A percentile compares a stretch with the other conserved stretches of the same genome.
Conservation (phyloP, 2,888 invertebrate genomes). For the Amphipyra berbera region DNA sequence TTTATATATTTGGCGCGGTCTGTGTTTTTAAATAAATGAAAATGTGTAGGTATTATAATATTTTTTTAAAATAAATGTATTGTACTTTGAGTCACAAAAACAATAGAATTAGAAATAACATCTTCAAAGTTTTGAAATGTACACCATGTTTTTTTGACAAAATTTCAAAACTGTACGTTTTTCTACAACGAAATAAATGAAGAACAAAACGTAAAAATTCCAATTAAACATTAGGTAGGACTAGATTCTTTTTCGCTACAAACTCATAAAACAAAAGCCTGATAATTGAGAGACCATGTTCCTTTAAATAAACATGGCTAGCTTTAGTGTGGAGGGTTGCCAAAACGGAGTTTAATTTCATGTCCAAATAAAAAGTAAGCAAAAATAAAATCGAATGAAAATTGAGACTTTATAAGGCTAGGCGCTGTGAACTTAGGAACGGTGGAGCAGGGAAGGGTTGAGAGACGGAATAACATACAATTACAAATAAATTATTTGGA, state of each 20-base stretch:
- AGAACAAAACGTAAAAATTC: not conserved
- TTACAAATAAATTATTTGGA: too few species aligned
- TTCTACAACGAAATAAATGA: not conserved
- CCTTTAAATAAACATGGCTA: slow-evolving; percentile 55
- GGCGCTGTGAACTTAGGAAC: slow-evolving; percentile 38
- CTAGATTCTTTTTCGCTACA: slow-evolving; percentile 3
- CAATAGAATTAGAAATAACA: not conserved
- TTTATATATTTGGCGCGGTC: not conserved
- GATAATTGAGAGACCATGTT: slow-evolving; percentile 54
- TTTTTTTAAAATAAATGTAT: not conserved
- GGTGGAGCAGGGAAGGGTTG: not conserved
- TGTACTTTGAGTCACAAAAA: not conserved
- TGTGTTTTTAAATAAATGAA: not conserved
- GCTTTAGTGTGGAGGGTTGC: slow-evolving; percentile 36
- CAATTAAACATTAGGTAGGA: not conserved
- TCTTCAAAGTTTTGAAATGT: too few species aligned
- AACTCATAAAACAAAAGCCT: slow-evolving; percentile 35
- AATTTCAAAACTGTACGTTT: too few species aligned
- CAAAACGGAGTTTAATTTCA: slow-evolving; percentile 58
- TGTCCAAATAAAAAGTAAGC: slow-evolving; percentile 38
- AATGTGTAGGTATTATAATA: not conserved
- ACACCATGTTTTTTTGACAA: too few species aligned
- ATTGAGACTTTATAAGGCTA: slow-evolving; percentile 30
- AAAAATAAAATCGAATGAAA: slow-evolving; percentile 31
- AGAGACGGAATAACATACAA: slow-evolving; percentile 11